Conservation (phyloP, 2,797 vertebrate genomes). For the Gymnopithys bicolor region DNA sequence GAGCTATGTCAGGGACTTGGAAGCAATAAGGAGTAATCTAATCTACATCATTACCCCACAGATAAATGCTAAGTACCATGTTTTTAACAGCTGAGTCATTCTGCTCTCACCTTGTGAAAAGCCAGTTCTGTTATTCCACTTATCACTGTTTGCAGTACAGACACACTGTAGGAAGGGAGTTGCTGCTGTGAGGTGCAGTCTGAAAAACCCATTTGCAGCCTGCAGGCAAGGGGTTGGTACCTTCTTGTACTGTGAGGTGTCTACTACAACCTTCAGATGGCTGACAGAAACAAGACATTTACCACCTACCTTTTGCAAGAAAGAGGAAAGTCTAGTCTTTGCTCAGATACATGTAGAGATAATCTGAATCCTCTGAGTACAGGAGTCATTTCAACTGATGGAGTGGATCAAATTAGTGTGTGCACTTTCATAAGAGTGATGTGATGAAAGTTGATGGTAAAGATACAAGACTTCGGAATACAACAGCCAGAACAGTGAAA, state of each 20-base stretch:
- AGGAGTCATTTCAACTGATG: background rate
- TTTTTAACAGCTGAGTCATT: background rate
- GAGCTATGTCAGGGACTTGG: background rate
- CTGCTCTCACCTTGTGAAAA: background rate
- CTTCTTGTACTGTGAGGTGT: accelerated
- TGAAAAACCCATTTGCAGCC: background rate
- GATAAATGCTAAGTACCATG: background rate
- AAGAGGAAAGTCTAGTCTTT: background rate
- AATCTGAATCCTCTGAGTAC: background rate
- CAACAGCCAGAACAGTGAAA: background rate
- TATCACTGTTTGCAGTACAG: background rate
- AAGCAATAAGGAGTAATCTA: background rate
- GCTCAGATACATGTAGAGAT: background rate
- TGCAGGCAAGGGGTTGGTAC: background rate
- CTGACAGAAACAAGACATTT: background rate
- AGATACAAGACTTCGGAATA: background rate
- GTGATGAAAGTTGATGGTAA: background rate
- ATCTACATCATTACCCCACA: background rate
- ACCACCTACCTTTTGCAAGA: background rate
- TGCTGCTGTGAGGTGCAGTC: background rate
- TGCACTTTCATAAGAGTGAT: background rate
- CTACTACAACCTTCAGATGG: background rate
- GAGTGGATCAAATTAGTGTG: background rate
- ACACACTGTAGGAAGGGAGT: background rate
- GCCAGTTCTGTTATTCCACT: background rate